Evolutionary conservation across 2,888 invertebrate species (phyloP), one percentile per base, ranked within the genome.

Genomic region (Cosmorhoe ocellata): DNA sequence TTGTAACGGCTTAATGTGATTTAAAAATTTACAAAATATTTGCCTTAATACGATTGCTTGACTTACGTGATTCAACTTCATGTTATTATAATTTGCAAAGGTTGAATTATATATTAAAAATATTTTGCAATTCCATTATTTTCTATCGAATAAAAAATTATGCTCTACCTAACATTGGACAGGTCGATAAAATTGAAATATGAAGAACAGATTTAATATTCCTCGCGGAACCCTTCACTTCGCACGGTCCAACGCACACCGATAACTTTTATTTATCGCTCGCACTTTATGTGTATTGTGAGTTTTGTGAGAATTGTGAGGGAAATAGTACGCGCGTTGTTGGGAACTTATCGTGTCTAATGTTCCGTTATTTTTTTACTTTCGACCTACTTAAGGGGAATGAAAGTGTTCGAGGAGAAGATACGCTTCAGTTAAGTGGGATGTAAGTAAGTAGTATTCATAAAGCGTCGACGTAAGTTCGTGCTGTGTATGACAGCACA

Each of bases 321-420:
- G 36, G 73, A 74, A 61, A 76, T 79, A 79, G 81, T 78, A 76
- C 63, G 71, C 59, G 53, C 61, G 60, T 58, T 76, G 75, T 80
- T 73, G 79, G 68, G 74, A 83, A 86, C 80, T 85, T 87, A 85
- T 84, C 84, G 79, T 68, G 76, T 72, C 78, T 84, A 81, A 82
- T 82, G 80, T 74, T 67, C 64, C 75, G 72, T 74, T 76, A 78
- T 80, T 77, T 79, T 79, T 59, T 56, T 56, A 48, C 52, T 51
- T 51, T 44, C 34, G 42, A 43, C 24, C 27, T 45, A 12, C 44
- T 39, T 14, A 12, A 31, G 56, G 51, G 46, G 49, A 41, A 30
- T 22, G 61, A 63, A 63, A 38, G 12, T 42, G 18, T 65, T 47
- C 14, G 27, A 22, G 27, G 4, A 9, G 38, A 26, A 12, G 24